A percentile compares a stretch with the other conserved stretches of the same genome.
These are phyloP conservation scores for Heliornis fulica DNA, from an alignment of 2,113 vertebrate genomes.

Conservation along the genomic window DNA sequence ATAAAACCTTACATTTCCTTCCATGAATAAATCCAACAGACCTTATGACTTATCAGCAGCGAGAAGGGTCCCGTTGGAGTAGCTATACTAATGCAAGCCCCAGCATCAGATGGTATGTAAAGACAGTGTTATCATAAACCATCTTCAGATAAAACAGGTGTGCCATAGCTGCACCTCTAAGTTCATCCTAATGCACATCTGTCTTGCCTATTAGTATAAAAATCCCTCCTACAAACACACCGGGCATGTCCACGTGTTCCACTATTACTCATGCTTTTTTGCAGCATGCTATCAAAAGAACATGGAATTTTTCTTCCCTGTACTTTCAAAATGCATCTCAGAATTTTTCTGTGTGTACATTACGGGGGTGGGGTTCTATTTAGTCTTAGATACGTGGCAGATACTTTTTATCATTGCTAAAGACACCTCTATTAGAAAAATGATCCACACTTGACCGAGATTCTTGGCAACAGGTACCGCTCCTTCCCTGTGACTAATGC, in stretches of 20 bases:
- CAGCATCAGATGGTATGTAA: not conserved
- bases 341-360: not conserved
- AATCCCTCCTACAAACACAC: not conserved
- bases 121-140: not conserved
- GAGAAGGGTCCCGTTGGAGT: not conserved
- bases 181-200: not conserved
- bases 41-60: rapidly evolving
- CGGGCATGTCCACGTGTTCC: not conserved
- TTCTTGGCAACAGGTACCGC: not conserved
- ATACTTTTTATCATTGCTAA: not conserved
- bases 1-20: not conserved
- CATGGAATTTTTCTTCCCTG: not conserved
- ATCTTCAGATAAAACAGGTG: not conserved
- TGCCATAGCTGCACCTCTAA: not conserved
- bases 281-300: not conserved
- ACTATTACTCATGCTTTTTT: not conserved
- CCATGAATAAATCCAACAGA: not conserved
- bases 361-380: not conserved
- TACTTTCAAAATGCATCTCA: not conserved
- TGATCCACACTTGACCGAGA: not conserved
- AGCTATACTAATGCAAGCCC: not conserved
- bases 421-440: not conserved
- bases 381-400: not conserved
- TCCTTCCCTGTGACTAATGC: not conserved
- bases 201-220: not conserved